Evolutionary conservation across 2,888 invertebrate species (phyloP), one percentile per base, ranked within the genome.

Genomic region (Tetranychus truncatus): DNA sequence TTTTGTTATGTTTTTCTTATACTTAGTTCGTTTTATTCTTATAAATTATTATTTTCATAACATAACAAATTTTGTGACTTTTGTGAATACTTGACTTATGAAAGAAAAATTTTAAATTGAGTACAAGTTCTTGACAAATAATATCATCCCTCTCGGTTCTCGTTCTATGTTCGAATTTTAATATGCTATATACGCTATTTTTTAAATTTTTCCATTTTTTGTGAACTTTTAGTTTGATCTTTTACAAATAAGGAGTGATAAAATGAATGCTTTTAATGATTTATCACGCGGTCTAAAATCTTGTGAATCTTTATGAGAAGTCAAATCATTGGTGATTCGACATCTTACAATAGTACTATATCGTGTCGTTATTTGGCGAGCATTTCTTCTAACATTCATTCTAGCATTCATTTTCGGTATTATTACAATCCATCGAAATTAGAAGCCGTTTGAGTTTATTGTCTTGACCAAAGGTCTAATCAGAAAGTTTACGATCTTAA

Each of bases 401-500:
- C n/a, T n/a, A n/a, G n/a, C n/a, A n/a, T n/a, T n/a, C n/a, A n/a
- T n/a, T n/a, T n/a, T n/a, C n/a, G n/a, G n/a, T n/a, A n/a, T n/a
- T n/a, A n/a, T n/a, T n/a, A n/a, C 55, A 24, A 73, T 45, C 75
- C 76, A 76, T 18, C 75, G 24, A 34, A 45, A 77, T 83, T 84
- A n/a, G 87, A 85, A 0, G 92, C 86, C 1, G 88, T 82, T 75
- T 86, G 84, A 65, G 85, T 80, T 3, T 93, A 83, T 74, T 85
- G 79, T 91, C 89, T 81, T 94, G 92, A 71, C 86, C 85, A 18
- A 82, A 80, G 0, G 87, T 85, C 89, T 92, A 93, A 78, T 85
- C 86, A 73, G 82, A 82, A 76, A 72, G 78, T 77, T 74, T 77
- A 7, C 78, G 24, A 55, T 73, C 74, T 21, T 55, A n/a, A n/a